Evolutionary conservation across 2,888 invertebrate species (phyloP).

Genomic region (Gastrophysa polygoni): DNA sequence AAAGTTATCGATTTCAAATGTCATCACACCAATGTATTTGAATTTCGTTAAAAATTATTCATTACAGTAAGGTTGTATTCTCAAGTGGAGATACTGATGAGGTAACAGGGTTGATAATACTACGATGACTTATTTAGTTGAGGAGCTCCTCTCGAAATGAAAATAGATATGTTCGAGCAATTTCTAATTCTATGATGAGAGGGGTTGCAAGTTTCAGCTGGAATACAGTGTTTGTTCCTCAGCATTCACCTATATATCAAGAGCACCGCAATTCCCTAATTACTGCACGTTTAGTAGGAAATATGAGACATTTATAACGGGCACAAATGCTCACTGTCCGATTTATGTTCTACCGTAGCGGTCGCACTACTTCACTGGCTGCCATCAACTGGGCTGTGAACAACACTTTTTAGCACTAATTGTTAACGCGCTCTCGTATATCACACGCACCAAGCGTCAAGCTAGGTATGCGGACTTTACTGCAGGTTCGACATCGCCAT

Average conservation of each 20-base stretch:
- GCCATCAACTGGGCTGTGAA: conserved; percentile 44
- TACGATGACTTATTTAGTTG: too few relatives aligned
- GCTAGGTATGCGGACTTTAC: conserved; percentile 27
- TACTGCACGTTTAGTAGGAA: conserved; percentile 59
- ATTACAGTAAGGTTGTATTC: too few relatives aligned
- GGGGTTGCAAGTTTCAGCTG: too few relatives aligned
- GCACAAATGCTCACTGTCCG: conserved; percentile 57
- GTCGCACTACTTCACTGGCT: conserved; percentile 41
- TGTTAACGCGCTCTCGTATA: conserved; percentile 46
- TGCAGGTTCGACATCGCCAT: conserved; percentile 28
- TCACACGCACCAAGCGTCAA: conserved; percentile 40
- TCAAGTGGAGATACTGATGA: too few relatives aligned
- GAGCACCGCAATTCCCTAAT: conserved; percentile 60
- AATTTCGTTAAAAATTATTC: too few relatives aligned
- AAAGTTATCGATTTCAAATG: too few relatives aligned
- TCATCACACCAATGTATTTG: too few relatives aligned
- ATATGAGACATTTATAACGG: conserved; percentile 60
- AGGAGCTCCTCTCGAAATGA: too few relatives aligned
- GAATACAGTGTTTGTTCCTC: too few relatives aligned
- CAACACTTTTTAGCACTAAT: conserved; percentile 48
- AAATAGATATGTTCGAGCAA: too few relatives aligned
- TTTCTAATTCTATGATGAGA: too few relatives aligned
- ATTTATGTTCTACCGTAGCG: conserved; percentile 49
- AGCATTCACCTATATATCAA: conserved; percentile 57
- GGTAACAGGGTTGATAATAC: too few relatives aligned